A percentile compares a stretch with the other conserved stretches of the same genome.
Conservation (phyloP, 2,797 vertebrate genomes). For the Lepilemur ruficaudatus region DNA sequence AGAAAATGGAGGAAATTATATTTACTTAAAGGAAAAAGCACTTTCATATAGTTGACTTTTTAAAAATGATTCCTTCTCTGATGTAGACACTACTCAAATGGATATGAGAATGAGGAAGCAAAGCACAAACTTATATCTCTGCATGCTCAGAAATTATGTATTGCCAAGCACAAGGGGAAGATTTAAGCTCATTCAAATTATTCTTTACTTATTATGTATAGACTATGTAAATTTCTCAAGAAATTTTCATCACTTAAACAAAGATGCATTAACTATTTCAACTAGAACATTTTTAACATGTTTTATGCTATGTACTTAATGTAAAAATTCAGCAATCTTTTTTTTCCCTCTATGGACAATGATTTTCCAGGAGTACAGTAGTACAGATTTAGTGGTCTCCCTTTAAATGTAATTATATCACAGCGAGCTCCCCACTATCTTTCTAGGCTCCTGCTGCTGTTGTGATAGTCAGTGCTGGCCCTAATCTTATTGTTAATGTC, state of each 20-base stretch:
- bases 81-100: neutral
- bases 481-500: slow-evolving; percentile 86
- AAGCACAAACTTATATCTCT: rapidly evolving
- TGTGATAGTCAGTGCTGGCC: slow-evolving; percentile 75
- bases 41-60: neutral
- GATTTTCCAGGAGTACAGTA: slow-evolving; percentile 51
- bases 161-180: neutral
- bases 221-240: neutral
- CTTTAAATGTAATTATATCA: slow-evolving; percentile 77
- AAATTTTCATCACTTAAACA: neutral
- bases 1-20: neutral
- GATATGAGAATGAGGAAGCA: neutral
- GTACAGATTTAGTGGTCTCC: slow-evolving; percentile 64
- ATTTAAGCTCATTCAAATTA: neutral
- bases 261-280: neutral
- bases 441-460: slow-evolving; percentile 55
- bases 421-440: slow-evolving; percentile 56
- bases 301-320: neutral
- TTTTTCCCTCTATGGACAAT: slow-evolving; percentile 13
- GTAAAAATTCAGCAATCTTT: slow-evolving; percentile 37
- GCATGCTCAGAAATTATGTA: neutral
- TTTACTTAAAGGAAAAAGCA: neutral
- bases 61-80: neutral
- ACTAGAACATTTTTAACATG: neutral
- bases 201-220: neutral